Conservation (phyloP, 64 coral and sea anemone species). For the Dendronephthya gigantea region DNA sequence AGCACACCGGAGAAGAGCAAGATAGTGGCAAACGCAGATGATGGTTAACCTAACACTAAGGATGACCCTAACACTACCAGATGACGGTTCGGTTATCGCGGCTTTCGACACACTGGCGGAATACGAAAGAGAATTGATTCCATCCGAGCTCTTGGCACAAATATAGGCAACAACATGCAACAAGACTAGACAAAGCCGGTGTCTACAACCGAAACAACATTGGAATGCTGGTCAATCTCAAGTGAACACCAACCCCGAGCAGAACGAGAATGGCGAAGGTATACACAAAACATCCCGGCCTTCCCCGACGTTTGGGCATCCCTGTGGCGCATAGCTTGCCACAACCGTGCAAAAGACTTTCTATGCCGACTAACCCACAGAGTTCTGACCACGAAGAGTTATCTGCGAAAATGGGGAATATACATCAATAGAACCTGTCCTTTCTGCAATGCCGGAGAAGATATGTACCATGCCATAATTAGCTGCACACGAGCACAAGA, state of each 20-base stretch:
- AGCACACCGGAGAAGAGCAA: background rate
- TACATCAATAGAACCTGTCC: background rate
- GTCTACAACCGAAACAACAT: background rate
- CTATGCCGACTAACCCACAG: background rate
- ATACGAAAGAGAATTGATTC: background rate
- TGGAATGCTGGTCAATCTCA: constrained; percentile 17
- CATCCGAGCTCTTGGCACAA: background rate
- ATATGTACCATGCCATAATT: background rate
- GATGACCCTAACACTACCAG: background rate
- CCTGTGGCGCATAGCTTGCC: background rate
- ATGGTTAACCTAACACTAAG: too few species aligned
- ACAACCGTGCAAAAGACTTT: background rate
- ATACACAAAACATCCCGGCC: background rate
- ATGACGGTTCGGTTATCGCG: background rate
- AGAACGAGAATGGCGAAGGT: background rate
- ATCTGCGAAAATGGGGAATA: background rate
- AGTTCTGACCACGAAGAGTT: background rate
- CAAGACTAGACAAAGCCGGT: background rate
- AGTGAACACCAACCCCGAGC: background rate
- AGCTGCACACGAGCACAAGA: background rate
- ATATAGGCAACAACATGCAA: background rate
- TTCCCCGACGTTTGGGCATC: background rate
- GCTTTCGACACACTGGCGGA: background rate
- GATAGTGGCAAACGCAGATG: constrained; percentile 12
- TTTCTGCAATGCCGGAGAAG: background rate